Conservation (phyloP, 2,113 vertebrate species). For the Paraplagusia blochii region DNA sequence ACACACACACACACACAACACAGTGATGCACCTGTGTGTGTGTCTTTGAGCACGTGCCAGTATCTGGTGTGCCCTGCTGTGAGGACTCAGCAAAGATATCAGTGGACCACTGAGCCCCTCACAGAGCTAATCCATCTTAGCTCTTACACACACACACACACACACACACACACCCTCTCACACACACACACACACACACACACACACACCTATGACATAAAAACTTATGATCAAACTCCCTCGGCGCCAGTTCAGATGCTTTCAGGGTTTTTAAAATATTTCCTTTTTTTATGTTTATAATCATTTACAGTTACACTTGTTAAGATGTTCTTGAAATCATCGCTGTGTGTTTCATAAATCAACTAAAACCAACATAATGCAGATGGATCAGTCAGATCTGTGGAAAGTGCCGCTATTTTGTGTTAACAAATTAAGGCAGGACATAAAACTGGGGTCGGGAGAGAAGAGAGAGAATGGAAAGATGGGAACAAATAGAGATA, state of each 20-base stretch:
- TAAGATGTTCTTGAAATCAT: not conserved
- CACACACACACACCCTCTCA: conserved; percentile 21
- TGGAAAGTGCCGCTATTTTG: not conserved
- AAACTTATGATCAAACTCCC: too few species aligned
- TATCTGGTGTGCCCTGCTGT: conserved; percentile 67
- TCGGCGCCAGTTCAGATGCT: too few species aligned
- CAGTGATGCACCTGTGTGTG: conserved; percentile 60
- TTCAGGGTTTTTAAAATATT: too few species aligned
- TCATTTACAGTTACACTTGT: not conserved
- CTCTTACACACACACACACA: conserved; percentile 25
- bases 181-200: conserved; percentile 30
- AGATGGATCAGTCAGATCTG: not conserved
- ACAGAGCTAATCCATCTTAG: conserved; percentile 68
- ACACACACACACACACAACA: conserved; percentile 41
- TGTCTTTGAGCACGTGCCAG: conserved; percentile 49
- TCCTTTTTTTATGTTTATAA: not conserved
- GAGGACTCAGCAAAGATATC: conserved; percentile 73
- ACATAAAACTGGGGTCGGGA: not conserved
- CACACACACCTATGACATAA: not conserved
- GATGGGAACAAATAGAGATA: too few species aligned
- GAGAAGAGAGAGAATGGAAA: not conserved
- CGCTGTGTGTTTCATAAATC: not conserved
- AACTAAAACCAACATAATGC: not conserved
- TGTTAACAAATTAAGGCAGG: conserved; percentile 11
- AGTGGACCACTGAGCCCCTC: conserved; percentile 65